A percentile compares a stretch with the other conserved stretches of the same genome.
These are phyloP conservation scores for Cyprinodon diabolis DNA, from an alignment of 2,797 vertebrate genomes.

Conservation along the genomic window DNA sequence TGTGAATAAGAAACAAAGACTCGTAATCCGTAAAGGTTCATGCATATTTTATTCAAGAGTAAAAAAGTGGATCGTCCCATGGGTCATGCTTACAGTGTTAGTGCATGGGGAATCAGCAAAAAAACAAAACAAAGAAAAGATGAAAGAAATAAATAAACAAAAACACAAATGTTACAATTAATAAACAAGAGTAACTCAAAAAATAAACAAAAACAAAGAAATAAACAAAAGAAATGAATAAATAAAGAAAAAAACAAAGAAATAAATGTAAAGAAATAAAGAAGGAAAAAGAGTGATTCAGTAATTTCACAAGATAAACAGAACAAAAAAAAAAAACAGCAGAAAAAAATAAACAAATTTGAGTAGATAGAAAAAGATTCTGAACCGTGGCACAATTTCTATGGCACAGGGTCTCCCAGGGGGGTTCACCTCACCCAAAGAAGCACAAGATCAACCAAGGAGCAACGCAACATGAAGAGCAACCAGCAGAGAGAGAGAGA, in stretches of 20 bases:
- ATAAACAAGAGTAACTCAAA: conserved; percentile 48
- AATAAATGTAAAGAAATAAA: conserved; percentile 49
- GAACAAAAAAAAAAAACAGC: conserved; percentile 32
- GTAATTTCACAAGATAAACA: conserved; percentile 17
- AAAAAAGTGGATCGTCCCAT: conserved; percentile 88
- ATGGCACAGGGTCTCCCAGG: conserved; percentile 74
- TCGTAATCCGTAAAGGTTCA: conserved; percentile 79
- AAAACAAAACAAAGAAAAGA: conserved; percentile 58
- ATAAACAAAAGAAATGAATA: conserved; percentile 33
- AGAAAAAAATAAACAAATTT: conserved; percentile 42
- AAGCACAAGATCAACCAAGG: conserved; percentile 81
- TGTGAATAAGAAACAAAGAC: conserved; percentile 49
- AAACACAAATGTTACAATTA: conserved; percentile 36
- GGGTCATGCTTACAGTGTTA: conserved; percentile 87
- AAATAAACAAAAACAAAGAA: conserved; percentile 36
- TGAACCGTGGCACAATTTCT: conserved; percentile 73
- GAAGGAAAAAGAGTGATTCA: conserved; percentile 38
- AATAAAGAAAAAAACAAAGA: conserved; percentile 52
- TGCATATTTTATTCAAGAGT: conserved; percentile 92
- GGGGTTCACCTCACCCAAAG: conserved; percentile 76
- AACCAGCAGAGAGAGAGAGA: conserved; percentile 76
- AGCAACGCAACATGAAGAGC: conserved; percentile 76
- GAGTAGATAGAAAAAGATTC: conserved; percentile 49
- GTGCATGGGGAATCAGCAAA: conserved; percentile 78
- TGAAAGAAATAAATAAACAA: conserved; percentile 9